These are phyloP conservation scores for Pseudomyrmex gracilis DNA, from an alignment of 1,140 invertebrate genomes.

Conservation along the genomic window DNA sequence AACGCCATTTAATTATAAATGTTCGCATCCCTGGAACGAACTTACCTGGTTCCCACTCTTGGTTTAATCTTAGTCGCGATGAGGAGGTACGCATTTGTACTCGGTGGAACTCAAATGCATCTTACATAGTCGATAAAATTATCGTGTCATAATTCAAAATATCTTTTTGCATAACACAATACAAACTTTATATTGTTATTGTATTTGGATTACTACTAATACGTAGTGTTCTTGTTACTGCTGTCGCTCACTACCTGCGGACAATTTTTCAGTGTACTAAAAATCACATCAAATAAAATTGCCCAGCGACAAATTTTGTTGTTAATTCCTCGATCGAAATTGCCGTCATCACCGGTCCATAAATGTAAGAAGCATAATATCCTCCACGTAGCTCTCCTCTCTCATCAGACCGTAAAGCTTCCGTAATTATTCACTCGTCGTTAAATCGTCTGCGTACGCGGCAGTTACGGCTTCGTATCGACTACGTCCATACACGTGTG, in stretches of 20 bases:
- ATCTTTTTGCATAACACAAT: neutral
- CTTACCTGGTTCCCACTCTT: slow-evolving; percentile 71
- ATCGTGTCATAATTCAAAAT: slow-evolving; percentile 4
- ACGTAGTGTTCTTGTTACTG: slow-evolving; percentile 58
- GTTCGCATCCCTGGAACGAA: slow-evolving; percentile 74
- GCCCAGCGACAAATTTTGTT: slow-evolving; percentile 71
- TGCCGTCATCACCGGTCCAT: slow-evolving; percentile 77
- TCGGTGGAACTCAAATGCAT: slow-evolving; percentile 14
- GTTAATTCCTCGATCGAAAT: slow-evolving; percentile 65
- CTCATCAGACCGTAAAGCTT: slow-evolving; percentile 81
- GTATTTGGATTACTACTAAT: no score
- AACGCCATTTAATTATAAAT: slow-evolving; percentile 83
- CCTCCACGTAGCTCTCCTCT: slow-evolving; percentile 73
- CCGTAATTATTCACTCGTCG: slow-evolving; percentile 84
- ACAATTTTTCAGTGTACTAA: neutral
- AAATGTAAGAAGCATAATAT: slow-evolving; percentile 77
- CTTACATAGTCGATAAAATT: slow-evolving; percentile 17
- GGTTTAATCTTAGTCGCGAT: slow-evolving; percentile 65
- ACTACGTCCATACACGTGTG: slow-evolving; percentile 63
- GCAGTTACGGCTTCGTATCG: slow-evolving; percentile 79
- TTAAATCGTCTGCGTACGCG: slow-evolving; percentile 82
- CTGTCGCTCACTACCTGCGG: slow-evolving; percentile 9
- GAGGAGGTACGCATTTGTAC: slow-evolving; percentile 57
- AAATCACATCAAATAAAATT: slow-evolving; percentile 19
- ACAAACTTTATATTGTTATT: no score